Base-by-base conservation (phyloP, 2,888 invertebrate genomes). In the Macropis europaea region DNA sequence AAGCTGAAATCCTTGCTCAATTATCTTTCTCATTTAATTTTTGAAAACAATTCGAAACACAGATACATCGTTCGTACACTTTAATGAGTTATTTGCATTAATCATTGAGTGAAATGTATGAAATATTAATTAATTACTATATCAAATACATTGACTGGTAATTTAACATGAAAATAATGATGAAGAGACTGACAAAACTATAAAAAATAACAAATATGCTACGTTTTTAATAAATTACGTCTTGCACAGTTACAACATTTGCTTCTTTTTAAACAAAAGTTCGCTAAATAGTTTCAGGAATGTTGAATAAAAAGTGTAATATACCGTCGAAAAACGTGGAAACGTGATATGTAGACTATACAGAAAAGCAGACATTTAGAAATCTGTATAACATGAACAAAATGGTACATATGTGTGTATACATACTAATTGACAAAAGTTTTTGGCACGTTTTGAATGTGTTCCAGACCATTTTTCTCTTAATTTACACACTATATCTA, bases 381-480 rank as follows among this genome's bases (percentile, higher is more conserved):
- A 53, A 59, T 54, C 40, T 48, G 32, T 52, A n/a, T n/a, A n/a
- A n/a, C n/a, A 34, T 42, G 11, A 38, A 36, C 40, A 6, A 59
- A 76, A 53, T 9, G n/a, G 13, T 26, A 26, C 6, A 38, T 26
- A 22, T 32, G 32, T 22, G 19, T 36, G 13, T 38, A 11, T 57
- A 59, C 47, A n/a, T 69, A 77, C 59, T 82, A 83, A 84, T 80
- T 84, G 80, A 85, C 81, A 67, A 77, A 84, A 81, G 73, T 82
- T 24, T n/a, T 89, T 88, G 86, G 86, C 87, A 87, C 85, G 74
- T 82, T 84, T 81, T 77, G 69, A 88, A 89, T 88, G 88, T 84
- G 88, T 89, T 88, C 84, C 88, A 89, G 88, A 88, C 88, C 88
- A 89, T 89, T 88, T 86, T 88, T 89, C 88, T 88, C 89, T 85